These are phyloP conservation scores for Eumeta japonica DNA, from an alignment of 1,140 invertebrate species.

Conservation along the genomic window DNA sequence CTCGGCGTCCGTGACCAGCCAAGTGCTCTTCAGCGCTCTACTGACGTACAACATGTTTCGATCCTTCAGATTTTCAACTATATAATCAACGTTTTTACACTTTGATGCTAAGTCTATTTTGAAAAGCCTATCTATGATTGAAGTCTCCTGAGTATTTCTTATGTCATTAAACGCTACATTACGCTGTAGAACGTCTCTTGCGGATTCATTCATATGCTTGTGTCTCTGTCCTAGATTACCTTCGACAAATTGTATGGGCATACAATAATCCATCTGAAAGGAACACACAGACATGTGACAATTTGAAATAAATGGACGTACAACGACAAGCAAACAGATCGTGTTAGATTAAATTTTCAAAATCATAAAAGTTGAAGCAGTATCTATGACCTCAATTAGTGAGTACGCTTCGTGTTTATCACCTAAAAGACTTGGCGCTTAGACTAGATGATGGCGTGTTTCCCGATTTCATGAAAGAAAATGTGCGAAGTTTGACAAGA, in stretches of 20 bases:
- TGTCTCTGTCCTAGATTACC: constrained; percentile 26
- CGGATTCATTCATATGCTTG: constrained; percentile 20
- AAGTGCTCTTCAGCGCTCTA: no score
- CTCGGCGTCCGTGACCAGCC: constrained; percentile 21
- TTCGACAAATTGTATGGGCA: constrained; percentile 21
- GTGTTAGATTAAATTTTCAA: no score
- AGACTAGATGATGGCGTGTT: no score
- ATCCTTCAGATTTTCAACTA: constrained; percentile 26
- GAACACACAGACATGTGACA: no score
- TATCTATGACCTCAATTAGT: no score
- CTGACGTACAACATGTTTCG: constrained; percentile 36
- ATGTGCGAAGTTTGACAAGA: no score
- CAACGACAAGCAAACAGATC: no score
- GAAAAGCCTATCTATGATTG: constrained; percentile 28
- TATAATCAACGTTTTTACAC: constrained; percentile 24
- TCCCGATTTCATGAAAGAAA: no score
- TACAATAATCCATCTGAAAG: constrained; percentile 17
- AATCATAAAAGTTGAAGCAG: no score
- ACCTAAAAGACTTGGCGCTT: no score
- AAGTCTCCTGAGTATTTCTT: constrained; percentile 17
- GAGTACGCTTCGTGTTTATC: no score
- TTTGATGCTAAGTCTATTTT: constrained; percentile 36
- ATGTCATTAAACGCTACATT: constrained; percentile 13
- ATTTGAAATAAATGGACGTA: no score
- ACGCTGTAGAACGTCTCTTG: constrained; percentile 12